Evolutionary conservation across 1,140 invertebrate species (phyloP), one percentile per base, ranked within the genome.

Genomic region (Micrasema minimum): DNA sequence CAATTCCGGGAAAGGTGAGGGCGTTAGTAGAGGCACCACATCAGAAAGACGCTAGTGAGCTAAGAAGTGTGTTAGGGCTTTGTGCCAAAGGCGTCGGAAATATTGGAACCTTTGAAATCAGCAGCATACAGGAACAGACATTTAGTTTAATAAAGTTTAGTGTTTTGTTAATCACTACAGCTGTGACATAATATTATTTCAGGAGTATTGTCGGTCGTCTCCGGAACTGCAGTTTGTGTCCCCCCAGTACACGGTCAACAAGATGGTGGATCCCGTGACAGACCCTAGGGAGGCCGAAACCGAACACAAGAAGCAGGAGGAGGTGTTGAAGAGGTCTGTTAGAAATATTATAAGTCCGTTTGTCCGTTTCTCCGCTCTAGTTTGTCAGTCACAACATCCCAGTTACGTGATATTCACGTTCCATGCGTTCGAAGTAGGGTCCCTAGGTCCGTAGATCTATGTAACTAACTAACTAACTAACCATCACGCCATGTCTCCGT

Each of bases 301-400:
- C 26, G 91, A 94, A 77, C 88, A 93, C 75, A 88, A 88, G 71
- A 89, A 90, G 65, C 95, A 97, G 78, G 96, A 98, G 80, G 94
- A 97, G 76, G 93, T 96, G 9, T 80, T 99, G 1, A 91, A 92
- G 79, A 87, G 90, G 83, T 83, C 1, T 2, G 43, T 46, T n/a
- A n/a, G n/a, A n/a, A n/a, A n/a, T n/a, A n/a, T 41, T 41, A 10
- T 12, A 1, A 6, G 10, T 41, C 37, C 14, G 38, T 62, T 10
- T 38, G 38, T 38, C 35, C 43, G 6, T 31, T 51, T 4, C 16
- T 37, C 35, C 35, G 35, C 5, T 38, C 35, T 6, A 38, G 11
- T 6, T 5, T 38, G 35, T n/a, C n/a, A n/a, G n/a, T n/a, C n/a
- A n/a, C n/a, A n/a, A n/a, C n/a, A n/a, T n/a, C n/a, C n/a, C n/a